Percentiles rank a stretch among this genome's conserved stretches.
phyloP scores from a whole-genome alignment of 2,797 vertebrate species.

The Vipera latastei region DNA sequence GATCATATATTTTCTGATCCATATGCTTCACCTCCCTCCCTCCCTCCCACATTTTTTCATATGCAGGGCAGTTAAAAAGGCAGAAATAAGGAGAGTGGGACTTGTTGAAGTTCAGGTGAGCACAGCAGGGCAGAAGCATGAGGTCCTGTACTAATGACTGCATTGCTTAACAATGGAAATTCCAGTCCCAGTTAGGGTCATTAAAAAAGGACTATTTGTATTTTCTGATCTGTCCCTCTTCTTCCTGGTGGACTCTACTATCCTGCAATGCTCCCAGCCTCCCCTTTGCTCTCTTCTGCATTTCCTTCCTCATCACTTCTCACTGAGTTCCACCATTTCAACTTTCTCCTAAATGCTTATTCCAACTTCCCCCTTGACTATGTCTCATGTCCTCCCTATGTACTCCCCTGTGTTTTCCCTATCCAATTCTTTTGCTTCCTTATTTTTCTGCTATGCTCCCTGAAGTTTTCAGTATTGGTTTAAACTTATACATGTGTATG shows the following conservation, averaged over 20 bases:
- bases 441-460: neutral
- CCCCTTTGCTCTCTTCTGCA: neutral
- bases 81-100: neutral
- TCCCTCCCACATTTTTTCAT: neutral
- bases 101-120: neutral
- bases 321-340: neutral
- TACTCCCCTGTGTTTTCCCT: neutral
- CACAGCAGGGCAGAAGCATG: neutral
- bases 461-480: neutral
- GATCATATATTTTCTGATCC: neutral
- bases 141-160: neutral
- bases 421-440: neutral
- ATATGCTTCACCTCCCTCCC: neutral
- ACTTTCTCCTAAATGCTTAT: neutral
- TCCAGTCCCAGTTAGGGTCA: neutral
- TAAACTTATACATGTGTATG: neutral
- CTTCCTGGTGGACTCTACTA: neutral
- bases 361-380: neutral
- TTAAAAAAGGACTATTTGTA: neutral
- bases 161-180: neutral
- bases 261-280: neutral
- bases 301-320: neutral
- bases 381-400: neutral
- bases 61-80: neutral
- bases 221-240: neutral